Evolutionary conservation across 2,888 invertebrate genomes (phyloP), one percentile per base, ranked within the genome.

Genomic region (Dicranocentrus wangi): DNA sequence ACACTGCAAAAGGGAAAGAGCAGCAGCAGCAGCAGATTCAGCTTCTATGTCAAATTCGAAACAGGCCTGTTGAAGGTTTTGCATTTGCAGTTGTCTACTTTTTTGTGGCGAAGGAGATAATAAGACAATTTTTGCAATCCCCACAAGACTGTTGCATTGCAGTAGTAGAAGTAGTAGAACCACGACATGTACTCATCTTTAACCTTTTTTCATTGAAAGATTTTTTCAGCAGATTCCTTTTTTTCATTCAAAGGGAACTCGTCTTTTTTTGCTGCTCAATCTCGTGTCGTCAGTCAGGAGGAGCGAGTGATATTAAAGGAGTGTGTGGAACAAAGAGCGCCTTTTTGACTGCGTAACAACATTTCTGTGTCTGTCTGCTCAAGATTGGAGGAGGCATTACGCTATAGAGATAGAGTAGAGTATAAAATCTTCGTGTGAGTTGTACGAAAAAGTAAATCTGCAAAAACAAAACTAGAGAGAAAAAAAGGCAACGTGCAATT

Each of bases 401-500:
- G 43, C 65, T 75, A 65, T 66, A 28, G 39, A 63, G 65, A 17
- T 21, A n/a, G n/a, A n/a, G n/a, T n/a, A n/a, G n/a, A n/a, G n/a
- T n/a, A n/a, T n/a, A n/a, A n/a, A n/a, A 51, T 66, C 61, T 19
- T 55, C 55, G 47, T 66, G 66, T 23, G 66, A 66, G 42, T 73
- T 73, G 73, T 71, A 39, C 55, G 39, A 65, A 47, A 66, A 60
- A 21, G 5, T 58, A 66, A 76, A 60, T 58, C 60, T 60, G 66
- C 58, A 43, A 61, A 47, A 47, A 19, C 19, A 55, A 47, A 47
- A 17, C n/a, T 17, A 55, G 55, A 19, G 21, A 60, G 28, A 13
- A 60, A 55, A 65, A n/a, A 42, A 39, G 53, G 39, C 75, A 55
- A 76, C 39, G 25, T 61, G 32, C 55, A 39, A 32, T 21, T 55